Conservation (phyloP, 2,797 vertebrate species). For the Poecilia gillii region DNA sequence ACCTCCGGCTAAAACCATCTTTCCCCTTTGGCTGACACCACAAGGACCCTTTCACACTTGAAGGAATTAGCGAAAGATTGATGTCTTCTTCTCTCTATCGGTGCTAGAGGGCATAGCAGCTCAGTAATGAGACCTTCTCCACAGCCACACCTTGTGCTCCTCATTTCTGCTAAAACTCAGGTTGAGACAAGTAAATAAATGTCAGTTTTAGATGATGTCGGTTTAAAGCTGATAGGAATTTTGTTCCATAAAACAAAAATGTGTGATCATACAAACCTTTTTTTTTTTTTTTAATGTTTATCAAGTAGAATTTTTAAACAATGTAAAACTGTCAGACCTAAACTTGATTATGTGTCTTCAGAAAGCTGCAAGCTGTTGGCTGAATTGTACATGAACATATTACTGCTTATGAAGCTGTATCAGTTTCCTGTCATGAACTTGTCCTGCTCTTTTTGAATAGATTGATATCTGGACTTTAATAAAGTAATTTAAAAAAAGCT, state of each 20-base stretch:
- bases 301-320: background rate
- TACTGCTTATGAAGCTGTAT: background rate
- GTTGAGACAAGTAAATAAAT: slow-evolving; percentile 36
- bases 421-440: background rate
- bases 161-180: slow-evolving; percentile 18
- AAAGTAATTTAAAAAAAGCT: background rate
- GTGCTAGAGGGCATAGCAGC: slow-evolving; percentile 54
- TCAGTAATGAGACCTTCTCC: slow-evolving; percentile 42
- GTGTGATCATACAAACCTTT: background rate
- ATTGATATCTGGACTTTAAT: background rate
- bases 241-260: background rate
- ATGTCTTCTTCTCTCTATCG: slow-evolving; percentile 70
- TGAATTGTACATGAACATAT: background rate
- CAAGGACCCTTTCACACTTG: slow-evolving; percentile 83
- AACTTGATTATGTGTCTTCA: background rate
- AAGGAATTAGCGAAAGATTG: slow-evolving; percentile 86
- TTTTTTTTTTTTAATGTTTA: background rate
- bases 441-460: background rate
- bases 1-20: slow-evolving; percentile 54
- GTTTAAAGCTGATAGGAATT: background rate
- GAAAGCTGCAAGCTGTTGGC: background rate
- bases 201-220: slow-evolving; percentile 23
- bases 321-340: background rate
- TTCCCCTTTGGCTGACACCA: slow-evolving; percentile 66
- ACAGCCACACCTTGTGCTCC: slow-evolving; percentile 41